These are phyloP conservation scores for Orgyia antiqua DNA, from an alignment of 2,888 invertebrate species.

Conservation along the genomic window DNA sequence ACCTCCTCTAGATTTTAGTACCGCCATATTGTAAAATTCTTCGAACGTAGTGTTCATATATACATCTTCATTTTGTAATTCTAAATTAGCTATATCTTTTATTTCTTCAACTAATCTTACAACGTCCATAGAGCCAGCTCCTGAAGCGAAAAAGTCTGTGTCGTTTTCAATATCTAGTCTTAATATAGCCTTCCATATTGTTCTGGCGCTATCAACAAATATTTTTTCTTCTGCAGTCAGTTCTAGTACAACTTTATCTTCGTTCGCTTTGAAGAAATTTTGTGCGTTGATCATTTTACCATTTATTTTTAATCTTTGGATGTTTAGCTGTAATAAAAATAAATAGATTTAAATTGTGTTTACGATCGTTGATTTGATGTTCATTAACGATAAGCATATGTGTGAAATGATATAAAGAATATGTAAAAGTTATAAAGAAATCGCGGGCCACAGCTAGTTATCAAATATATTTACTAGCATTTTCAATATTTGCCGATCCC, in stretches of 20 bases:
- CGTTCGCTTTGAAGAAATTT: conserved; percentile 84
- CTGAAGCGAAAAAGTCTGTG: conserved; percentile 95
- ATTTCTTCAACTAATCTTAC: conserved; percentile 95
- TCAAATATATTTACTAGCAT: no score
- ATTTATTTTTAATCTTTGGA: conserved; percentile 86
- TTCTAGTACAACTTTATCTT: conserved; percentile 77
- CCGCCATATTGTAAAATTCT: conserved; percentile 85
- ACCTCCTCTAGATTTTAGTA: conserved; percentile 82
- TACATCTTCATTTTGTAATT: conserved; percentile 92
- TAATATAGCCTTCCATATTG: conserved; percentile 92
- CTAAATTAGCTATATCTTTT: conserved; percentile 86
- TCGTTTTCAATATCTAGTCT: conserved; percentile 84
- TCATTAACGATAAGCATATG: no score
- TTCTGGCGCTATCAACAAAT: conserved; percentile 80
- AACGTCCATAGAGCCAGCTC: conserved; percentile 99
- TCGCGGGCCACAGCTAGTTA: no score
- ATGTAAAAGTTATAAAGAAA: no score
- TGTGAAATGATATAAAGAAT: no score
- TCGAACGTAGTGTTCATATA: conserved; percentile 94
- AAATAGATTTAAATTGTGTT: neutral
- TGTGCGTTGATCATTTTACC: conserved; percentile 90
- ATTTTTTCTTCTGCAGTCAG: conserved; percentile 85
- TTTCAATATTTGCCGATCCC: no score
- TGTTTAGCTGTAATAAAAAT: conserved; percentile 80
- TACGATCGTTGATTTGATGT: neutral